phyloP scores from a whole-genome alignment of 2,888 invertebrate species.

The Anticlea derivata region DNA sequence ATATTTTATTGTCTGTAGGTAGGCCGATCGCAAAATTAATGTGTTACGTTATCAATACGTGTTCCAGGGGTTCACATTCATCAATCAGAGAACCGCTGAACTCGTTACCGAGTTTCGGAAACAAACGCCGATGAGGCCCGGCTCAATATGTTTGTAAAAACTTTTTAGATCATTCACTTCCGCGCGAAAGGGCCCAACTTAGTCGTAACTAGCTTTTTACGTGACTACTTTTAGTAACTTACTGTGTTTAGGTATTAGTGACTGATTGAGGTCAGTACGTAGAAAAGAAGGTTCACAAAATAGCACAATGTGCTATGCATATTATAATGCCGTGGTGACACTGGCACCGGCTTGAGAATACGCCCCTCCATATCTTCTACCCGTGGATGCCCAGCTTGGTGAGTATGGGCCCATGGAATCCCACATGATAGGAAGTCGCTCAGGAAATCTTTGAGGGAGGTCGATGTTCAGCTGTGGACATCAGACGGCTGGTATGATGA shows the following conservation, averaged over 20 bases:
- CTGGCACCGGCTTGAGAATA: too few species aligned
- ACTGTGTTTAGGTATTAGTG: not conserved
- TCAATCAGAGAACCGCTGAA: slow-evolving; percentile 76
- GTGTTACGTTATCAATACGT: slow-evolving; percentile 67
- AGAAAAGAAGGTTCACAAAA: too few species aligned
- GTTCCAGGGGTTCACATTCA: slow-evolving; percentile 62
- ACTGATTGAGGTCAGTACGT: slow-evolving; percentile 1
- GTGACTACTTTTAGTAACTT: slow-evolving; percentile 40
- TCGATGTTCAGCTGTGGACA: too few species aligned
- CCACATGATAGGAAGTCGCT: too few species aligned
- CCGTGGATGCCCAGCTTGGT: too few species aligned
- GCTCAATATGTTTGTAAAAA: slow-evolving; percentile 69
- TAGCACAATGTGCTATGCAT: too few species aligned
- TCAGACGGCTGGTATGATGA: too few species aligned
- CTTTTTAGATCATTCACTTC: slow-evolving; percentile 80
- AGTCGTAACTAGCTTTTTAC: slow-evolving; percentile 45
- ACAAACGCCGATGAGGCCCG: slow-evolving; percentile 59
- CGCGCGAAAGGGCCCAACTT: slow-evolving; percentile 59
- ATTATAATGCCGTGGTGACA: too few species aligned
- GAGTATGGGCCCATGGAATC: too few species aligned
- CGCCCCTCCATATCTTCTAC: too few species aligned
- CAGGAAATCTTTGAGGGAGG: too few species aligned
- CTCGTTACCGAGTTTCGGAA: slow-evolving; percentile 72
- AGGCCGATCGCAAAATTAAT: slow-evolving; percentile 57
- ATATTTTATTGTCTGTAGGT: slow-evolving; percentile 49